A percentile compares a stretch with the other conserved stretches of the same genome.
phyloP scores from a whole-genome alignment of 2,113 vertebrate genomes.

The Gallinago jamesoni region DNA sequence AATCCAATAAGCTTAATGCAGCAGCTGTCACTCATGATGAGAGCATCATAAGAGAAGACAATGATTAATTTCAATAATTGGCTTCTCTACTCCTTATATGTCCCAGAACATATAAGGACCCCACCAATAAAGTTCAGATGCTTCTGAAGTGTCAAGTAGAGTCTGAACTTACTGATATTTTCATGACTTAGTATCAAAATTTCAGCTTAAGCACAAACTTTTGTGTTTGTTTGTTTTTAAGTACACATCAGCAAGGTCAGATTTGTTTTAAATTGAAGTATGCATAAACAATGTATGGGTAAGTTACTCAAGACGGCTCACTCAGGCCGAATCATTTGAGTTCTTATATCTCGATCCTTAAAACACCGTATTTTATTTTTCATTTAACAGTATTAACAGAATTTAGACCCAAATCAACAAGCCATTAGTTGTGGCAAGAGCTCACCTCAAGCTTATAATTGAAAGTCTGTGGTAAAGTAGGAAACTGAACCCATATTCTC shows the following conservation, averaged over 20 bases:
- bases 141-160: not conserved
- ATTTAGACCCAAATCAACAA: not conserved
- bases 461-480: not conserved
- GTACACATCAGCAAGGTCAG: not conserved
- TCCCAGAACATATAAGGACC: not conserved
- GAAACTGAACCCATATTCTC: accelerated
- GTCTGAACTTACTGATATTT: not conserved
- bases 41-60: not conserved
- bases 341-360: not conserved
- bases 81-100: not conserved
- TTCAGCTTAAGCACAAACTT: not conserved
- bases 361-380: not conserved
- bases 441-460: not conserved
- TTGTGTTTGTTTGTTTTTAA: not conserved
- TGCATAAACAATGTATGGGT: not conserved
- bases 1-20: not conserved
- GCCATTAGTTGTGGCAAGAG: not conserved
- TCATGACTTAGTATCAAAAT: not conserved
- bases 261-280: not conserved
- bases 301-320: not conserved
- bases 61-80: not conserved
- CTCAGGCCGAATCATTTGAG: not conserved
- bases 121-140: not conserved
- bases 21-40: not conserved
- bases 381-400: not conserved